phyloP scores from a whole-genome alignment of 1,140 invertebrate genomes.

The Tetragonula clypearis region DNA sequence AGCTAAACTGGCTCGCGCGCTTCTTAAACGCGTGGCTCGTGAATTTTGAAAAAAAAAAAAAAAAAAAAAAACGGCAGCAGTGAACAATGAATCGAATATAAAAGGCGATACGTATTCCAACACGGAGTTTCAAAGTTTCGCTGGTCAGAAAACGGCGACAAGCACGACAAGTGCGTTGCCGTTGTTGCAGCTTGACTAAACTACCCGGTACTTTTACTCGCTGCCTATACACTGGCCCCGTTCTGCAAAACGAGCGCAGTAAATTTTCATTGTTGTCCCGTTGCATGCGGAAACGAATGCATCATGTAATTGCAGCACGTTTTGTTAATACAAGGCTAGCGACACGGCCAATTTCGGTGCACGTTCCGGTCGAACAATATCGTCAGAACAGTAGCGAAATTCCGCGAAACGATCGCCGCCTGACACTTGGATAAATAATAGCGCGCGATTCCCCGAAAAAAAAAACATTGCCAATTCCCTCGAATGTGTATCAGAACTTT shows the following conservation, averaged over 20 bases:
- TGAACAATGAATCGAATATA: not conserved
- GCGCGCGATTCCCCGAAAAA: too few species aligned
- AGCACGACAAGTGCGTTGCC: not conserved
- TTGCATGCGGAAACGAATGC: not conserved
- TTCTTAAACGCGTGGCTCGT: not conserved
- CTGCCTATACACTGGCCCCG: not conserved
- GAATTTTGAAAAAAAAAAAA: not conserved
- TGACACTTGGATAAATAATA: not conserved
- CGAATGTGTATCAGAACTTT: not conserved
- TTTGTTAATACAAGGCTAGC: not conserved
- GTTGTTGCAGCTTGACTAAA: not conserved
- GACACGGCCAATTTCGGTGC: conserved; percentile 1
- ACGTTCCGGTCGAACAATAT: not conserved
- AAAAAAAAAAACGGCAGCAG: not conserved
- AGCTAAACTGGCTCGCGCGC: not conserved
- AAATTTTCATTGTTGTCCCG: conserved; percentile 13
- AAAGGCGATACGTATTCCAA: not conserved
- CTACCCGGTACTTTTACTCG: not conserved
- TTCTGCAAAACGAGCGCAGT: not conserved
- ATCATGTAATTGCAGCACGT: conserved; percentile 9
- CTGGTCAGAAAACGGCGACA: too few species aligned
- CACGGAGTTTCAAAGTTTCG: not conserved
- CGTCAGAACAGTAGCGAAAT: not conserved
- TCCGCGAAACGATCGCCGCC: not conserved
- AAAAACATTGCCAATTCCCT: not conserved